These are phyloP conservation scores for Thunnus albacares DNA, from an alignment of 2,797 vertebrate species.

Conservation along the genomic window DNA sequence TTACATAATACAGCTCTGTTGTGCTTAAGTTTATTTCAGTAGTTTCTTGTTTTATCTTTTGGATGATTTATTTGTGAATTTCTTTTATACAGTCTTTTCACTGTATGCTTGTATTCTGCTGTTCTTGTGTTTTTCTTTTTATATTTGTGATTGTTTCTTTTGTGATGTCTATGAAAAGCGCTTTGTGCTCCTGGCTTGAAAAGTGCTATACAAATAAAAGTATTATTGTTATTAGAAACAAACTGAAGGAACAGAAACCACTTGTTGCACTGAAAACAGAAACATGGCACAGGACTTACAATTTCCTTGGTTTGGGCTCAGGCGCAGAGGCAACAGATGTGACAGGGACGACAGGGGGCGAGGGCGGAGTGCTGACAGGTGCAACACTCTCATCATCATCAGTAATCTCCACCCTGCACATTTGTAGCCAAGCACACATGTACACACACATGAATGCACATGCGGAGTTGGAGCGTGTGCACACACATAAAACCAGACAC, in stretches of 20 bases:
- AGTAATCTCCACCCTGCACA: conserved; percentile 80
- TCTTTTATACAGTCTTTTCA: too few relatives aligned
- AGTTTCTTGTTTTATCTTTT: too few relatives aligned
- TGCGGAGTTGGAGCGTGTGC: background rate
- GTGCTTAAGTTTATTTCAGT: too few relatives aligned
- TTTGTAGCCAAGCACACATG: conserved; percentile 10
- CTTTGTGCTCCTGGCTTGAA: too few relatives aligned
- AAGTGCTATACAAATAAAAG: too few relatives aligned
- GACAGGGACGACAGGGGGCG: conserved; percentile 32
- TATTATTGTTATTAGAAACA: too few relatives aligned
- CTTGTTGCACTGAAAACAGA: background rate
- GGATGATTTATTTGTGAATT: too few relatives aligned
- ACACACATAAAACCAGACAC: background rate
- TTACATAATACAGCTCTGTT: too few relatives aligned
- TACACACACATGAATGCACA: background rate
- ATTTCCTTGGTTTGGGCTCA: conserved; percentile 32
- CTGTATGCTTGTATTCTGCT: too few relatives aligned
- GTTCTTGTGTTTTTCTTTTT: too few relatives aligned
- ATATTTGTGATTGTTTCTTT: too few relatives aligned
- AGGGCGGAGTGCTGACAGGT: conserved; percentile 26
- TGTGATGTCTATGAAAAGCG: too few relatives aligned
- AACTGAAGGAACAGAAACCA: background rate
- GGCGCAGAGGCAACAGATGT: conserved; percentile 49
- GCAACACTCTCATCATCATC: conserved; percentile 74
- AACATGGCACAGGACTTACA: conserved; percentile 57